phyloP scores from a whole-genome alignment of 2,113 vertebrate species.

The Quiscalus mexicanus region DNA sequence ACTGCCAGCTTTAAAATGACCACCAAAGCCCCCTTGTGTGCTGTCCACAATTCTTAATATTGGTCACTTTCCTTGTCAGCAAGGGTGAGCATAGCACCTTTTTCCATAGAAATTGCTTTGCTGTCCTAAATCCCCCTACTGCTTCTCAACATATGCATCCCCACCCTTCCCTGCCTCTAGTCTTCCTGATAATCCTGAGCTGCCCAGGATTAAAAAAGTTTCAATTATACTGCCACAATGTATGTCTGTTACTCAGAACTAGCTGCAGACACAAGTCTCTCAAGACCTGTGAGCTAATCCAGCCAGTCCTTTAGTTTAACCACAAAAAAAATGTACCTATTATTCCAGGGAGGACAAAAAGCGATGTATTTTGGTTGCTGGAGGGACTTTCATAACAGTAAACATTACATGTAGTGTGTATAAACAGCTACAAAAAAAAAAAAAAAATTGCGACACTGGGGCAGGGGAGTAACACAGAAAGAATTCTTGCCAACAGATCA shows the following conservation, averaged over 20 bases:
- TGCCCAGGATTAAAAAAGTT: not conserved
- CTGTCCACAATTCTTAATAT: not conserved
- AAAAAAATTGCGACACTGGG: not conserved
- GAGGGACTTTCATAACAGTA: not conserved
- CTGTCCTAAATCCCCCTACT: not conserved
- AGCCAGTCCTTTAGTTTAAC: not conserved
- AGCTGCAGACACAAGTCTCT: not conserved
- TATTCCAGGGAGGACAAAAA: not conserved
- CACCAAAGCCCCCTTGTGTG: not conserved
- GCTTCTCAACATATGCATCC: not conserved
- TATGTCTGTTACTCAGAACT: not conserved
- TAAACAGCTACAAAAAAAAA: not conserved
- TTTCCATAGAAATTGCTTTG: not conserved
- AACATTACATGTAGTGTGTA: not conserved
- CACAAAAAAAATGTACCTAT: not conserved
- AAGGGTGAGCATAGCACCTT: not conserved
- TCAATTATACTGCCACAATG: not conserved
- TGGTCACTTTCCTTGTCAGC: not conserved
- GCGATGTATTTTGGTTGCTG: not conserved
- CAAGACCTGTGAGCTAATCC: not conserved
- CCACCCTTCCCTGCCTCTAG: not conserved
- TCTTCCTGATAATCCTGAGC: not conserved
- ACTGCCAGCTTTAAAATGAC: not conserved
- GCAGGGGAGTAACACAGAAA: not conserved
- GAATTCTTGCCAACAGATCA: not conserved